These are phyloP conservation scores for Odontomyia ornata DNA, from an alignment of 2,888 invertebrate genomes.

Conservation along the genomic window DNA sequence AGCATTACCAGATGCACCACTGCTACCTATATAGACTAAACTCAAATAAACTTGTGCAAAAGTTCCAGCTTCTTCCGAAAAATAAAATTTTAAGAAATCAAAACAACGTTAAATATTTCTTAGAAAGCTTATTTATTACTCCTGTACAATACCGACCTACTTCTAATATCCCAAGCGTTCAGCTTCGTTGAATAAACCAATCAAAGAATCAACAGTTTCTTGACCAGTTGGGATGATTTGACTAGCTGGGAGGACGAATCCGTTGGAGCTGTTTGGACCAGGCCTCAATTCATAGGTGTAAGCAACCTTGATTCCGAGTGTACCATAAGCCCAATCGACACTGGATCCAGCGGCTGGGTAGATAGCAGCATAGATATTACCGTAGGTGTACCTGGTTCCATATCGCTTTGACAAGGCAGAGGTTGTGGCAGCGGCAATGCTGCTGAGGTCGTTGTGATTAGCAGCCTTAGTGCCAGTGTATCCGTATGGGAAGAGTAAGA, in stretches of 20 bases:
- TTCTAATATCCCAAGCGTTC: slow-evolving; percentile 52
- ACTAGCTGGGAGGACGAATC: slow-evolving; percentile 73
- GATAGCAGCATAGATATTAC: slow-evolving; percentile 68
- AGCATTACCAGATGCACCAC: too few species aligned
- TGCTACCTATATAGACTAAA: too few species aligned
- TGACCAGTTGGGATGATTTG: slow-evolving; percentile 73
- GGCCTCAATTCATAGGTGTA: slow-evolving; percentile 72
- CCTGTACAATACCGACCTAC: background rate
- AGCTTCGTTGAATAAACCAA: slow-evolving; percentile 63
- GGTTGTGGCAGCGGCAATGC: slow-evolving; percentile 57
- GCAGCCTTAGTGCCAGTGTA: slow-evolving; percentile 68
- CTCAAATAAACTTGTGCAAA: too few species aligned
- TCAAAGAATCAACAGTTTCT: slow-evolving; percentile 69
- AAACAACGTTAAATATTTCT: too few species aligned
- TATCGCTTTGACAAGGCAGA: slow-evolving; percentile 66
- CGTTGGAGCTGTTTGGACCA: slow-evolving; percentile 65
- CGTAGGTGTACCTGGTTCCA: slow-evolving; percentile 70
- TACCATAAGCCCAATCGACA: slow-evolving; percentile 80
- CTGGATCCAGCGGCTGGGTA: slow-evolving; percentile 73
- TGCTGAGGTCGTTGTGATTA: slow-evolving; percentile 67
- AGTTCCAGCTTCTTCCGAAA: too few species aligned
- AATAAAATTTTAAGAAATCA: too few species aligned
- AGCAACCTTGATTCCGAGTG: slow-evolving; percentile 71
- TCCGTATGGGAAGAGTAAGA: slow-evolving; percentile 77
- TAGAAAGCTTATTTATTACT: too few species aligned